Evolutionary conservation across 2,113 vertebrate species (phyloP).

Genomic region (Camarhynchus parvulus): DNA sequence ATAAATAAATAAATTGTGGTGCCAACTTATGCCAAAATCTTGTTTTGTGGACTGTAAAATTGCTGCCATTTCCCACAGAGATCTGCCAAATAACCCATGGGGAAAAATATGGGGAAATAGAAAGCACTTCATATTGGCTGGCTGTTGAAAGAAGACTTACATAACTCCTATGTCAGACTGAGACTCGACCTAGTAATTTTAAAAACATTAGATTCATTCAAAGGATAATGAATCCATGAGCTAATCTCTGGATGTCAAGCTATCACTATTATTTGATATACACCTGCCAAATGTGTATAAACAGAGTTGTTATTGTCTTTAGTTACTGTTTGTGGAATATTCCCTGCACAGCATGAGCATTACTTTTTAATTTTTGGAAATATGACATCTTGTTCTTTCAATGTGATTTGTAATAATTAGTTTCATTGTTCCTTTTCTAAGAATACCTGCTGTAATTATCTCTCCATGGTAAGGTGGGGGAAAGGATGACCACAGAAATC

Average conservation of each 20-base stretch:
- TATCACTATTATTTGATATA: background rate
- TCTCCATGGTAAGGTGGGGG: background rate
- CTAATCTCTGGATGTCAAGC: background rate
- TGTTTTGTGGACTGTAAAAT: background rate
- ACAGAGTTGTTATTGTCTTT: background rate
- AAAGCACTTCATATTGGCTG: background rate
- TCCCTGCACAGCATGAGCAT: background rate
- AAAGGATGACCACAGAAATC: background rate
- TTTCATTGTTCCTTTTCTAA: constrained; percentile 1
- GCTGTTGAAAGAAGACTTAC: background rate
- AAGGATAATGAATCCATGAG: background rate
- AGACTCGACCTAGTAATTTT: background rate
- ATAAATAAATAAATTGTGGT: background rate
- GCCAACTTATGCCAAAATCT: background rate
- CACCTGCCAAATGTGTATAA: background rate
- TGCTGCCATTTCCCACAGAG: background rate
- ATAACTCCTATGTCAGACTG: background rate
- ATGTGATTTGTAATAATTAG: background rate
- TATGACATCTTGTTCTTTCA: background rate
- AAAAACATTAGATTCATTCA: background rate
- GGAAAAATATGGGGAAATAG: background rate
- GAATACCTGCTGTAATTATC: background rate
- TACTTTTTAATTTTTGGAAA: constrained; percentile 15
- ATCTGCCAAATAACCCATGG: background rate
- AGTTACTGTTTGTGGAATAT: background rate